phyloP scores from a whole-genome alignment of 1,140 invertebrate species.

The Drosophila biarmipes region DNA sequence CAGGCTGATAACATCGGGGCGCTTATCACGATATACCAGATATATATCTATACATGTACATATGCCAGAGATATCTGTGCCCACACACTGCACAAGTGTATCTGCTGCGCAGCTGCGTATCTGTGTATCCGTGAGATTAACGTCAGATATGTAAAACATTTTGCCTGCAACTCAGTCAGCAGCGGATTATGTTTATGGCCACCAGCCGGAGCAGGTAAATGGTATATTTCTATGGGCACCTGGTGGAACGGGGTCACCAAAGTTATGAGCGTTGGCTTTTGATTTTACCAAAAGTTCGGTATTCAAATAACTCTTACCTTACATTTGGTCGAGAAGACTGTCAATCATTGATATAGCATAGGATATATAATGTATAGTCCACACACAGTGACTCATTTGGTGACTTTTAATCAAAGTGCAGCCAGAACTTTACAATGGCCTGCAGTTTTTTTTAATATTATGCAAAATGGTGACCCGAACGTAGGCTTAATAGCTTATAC shows the following conservation, averaged over 20 bases:
- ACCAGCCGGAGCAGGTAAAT: slow-evolving; percentile 1
- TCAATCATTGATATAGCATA: too few species aligned
- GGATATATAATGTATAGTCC: too few species aligned
- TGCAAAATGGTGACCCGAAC: neutral
- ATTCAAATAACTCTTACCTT: too few species aligned
- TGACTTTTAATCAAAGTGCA: neutral
- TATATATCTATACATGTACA: neutral
- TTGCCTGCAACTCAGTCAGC: slow-evolving; percentile 51
- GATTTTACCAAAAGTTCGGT: too few species aligned
- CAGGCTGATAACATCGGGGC: slow-evolving; percentile 69
- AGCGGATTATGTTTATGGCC: slow-evolving; percentile 69
- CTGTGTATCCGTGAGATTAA: slow-evolving; percentile 59
- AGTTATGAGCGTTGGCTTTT: neutral
- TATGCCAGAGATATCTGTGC: slow-evolving; percentile 22
- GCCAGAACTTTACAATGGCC: neutral
- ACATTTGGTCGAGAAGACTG: neutral
- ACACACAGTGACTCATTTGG: neutral
- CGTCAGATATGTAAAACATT: slow-evolving; percentile 67
- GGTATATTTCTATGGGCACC: neutral
- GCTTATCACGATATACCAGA: slow-evolving; percentile 62
- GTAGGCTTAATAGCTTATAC: too few species aligned
- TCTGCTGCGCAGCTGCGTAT: slow-evolving; percentile 33
- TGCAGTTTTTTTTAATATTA: too few species aligned
- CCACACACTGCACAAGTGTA: slow-evolving; percentile 26
- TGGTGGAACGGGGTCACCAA: neutral